Evolutionary conservation across 1,140 invertebrate species (phyloP), one percentile per base, ranked within the genome.

Genomic region (Brachionus manjavacas): DNA sequence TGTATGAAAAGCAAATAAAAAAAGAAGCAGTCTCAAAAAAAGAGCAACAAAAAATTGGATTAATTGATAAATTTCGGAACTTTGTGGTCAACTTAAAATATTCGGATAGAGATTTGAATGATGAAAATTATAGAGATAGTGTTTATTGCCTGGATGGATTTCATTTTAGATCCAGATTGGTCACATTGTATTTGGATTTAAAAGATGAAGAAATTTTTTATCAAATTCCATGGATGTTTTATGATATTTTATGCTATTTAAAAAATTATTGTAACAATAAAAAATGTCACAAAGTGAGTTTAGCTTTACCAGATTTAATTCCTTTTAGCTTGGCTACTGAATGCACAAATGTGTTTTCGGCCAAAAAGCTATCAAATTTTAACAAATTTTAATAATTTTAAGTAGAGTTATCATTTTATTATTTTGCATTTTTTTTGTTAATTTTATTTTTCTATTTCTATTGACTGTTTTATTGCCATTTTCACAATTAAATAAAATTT

Each of bases 191-290:
- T 76, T 16, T 25, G 7, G 43, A 76, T 9, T 16, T 76, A 23
- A 76, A 76, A 76, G 16, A 76, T 23, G 39, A 52, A 25, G 72
- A 76, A 72, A 72, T n/a, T n/a, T n/a, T n/a, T n/a, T n/a, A n/a
- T n/a, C n/a, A n/a, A n/a, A n/a, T 76, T 46, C 72, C 72, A 46
- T 76, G 72, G 72, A 46, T 76, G 7, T 76, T 76, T n/a, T 76
- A 76, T 49, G 72, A 76, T 28, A 20, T 76, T 49, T 76, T 76
- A 14, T 76, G 72, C 8, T 76, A 76, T 76, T 76, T 46, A 25
- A 76, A 76, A 49, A 76, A 76, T 76, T 76, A 25, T 76, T 76
- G 72, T 46, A 76, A 76, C 31, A 16, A 46, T 49, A 76, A 76
- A 76, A 20, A 52, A 46, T 46, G 4, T 46, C 8, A 3, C 16